Percentiles rank a stretch among this genome's conserved stretches.
phyloP scores from a whole-genome alignment of 2,888 invertebrate genomes.

The Agrotis segetum region DNA sequence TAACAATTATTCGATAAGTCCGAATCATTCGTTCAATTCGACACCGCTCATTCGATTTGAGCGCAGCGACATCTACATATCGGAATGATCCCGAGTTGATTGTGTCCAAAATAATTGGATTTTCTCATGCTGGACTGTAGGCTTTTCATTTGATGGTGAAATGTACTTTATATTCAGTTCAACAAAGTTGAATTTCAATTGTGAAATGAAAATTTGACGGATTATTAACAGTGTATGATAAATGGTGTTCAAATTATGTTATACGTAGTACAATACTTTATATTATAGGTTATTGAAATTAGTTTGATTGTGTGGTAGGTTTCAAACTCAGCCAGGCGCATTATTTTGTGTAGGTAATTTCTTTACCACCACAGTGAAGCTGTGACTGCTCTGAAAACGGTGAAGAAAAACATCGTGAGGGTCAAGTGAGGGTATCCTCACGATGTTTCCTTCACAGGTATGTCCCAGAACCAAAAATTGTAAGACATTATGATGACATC shows the following conservation, averaged over 20 bases:
- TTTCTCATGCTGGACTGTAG: conserved; percentile 64
- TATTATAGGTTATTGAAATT: neutral
- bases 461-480: too few relatives aligned
- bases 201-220: conserved; percentile 24
- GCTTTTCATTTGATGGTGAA: conserved; percentile 16
- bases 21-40: conserved; percentile 66
- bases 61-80: conserved; percentile 64
- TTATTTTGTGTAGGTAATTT: too few relatives aligned
- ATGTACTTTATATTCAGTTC: neutral
- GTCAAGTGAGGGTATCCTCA: too few relatives aligned
- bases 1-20: conserved; percentile 66
- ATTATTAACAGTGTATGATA: conserved; percentile 67
- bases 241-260: conserved; percentile 71
- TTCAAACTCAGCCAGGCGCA: too few relatives aligned
- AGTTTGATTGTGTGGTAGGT: neutral
- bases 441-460: too few relatives aligned
- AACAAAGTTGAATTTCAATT: conserved; percentile 35
- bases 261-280: conserved; percentile 37
- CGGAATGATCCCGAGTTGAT: conserved; percentile 78
- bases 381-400: too few relatives aligned
- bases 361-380: too few relatives aligned
- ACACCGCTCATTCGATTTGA: conserved; percentile 63
- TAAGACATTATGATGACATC: too few relatives aligned
- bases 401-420: too few relatives aligned
- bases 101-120: conserved; percentile 86